phyloP scores from a whole-genome alignment of 2,888 invertebrate genomes.

The Dioctria linearis region DNA sequence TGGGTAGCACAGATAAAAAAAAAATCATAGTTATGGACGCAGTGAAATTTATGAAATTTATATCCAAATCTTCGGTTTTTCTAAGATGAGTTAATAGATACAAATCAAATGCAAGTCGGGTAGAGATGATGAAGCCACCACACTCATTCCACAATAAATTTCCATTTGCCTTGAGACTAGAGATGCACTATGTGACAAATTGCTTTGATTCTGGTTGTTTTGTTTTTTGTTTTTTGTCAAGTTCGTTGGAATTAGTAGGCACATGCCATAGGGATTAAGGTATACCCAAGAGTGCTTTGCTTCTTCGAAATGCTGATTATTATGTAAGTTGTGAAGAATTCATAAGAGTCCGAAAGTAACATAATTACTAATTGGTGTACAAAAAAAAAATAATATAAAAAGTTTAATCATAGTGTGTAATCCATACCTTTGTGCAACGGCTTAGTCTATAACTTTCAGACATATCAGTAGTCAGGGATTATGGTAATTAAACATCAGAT shows the following conservation, averaged over 20 bases:
- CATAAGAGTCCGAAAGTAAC: neutral
- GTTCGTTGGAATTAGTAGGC: neutral
- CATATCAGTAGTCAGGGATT: neutral
- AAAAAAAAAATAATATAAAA: no score
- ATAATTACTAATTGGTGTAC: no score
- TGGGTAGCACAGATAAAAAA: constrained; percentile 5
- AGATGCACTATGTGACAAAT: constrained; percentile 32
- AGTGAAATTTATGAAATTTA: constrained; percentile 46
- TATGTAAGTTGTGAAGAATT: constrained; percentile 4
- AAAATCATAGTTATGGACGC: neutral
- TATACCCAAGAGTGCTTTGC: neutral
- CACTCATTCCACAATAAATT: constrained; percentile 13
- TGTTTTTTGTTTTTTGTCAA: neutral
- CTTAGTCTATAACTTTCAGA: no score
- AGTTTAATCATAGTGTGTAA: no score
- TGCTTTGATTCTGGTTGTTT: constrained; percentile 27
- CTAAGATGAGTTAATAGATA: constrained; percentile 38
- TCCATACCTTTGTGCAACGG: no score
- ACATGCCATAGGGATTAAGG: constrained; percentile 15
- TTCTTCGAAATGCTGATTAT: constrained; percentile 2
- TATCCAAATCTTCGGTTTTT: constrained; percentile 38
- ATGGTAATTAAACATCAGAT: neutral
- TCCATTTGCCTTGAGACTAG: neutral
- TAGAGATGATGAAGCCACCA: constrained; percentile 32
- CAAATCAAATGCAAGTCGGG: constrained; percentile 17